A percentile compares a stretch with the other conserved stretches of the same genome.
Conservation (phyloP, 2,888 invertebrate species). For the Lissocephala sabroskyi region DNA sequence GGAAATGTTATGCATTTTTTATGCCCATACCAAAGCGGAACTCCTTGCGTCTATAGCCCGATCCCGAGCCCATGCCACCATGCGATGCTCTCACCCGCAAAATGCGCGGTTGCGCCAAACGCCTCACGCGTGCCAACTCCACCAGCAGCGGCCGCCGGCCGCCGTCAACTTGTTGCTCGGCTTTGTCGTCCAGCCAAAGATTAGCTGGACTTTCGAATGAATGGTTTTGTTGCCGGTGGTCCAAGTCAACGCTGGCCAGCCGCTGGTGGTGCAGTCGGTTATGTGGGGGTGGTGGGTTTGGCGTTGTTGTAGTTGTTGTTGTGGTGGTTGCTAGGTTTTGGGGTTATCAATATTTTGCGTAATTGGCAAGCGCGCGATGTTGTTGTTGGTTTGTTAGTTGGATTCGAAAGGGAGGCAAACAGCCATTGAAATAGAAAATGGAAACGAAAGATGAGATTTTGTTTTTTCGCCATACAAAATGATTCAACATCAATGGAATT, state of each 20-base stretch:
- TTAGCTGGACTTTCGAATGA: too few species aligned
- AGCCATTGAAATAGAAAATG: too few species aligned
- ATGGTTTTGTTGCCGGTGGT: not conserved
- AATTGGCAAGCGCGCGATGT: conserved; percentile 3
- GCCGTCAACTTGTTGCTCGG: not conserved
- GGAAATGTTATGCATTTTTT: not conserved
- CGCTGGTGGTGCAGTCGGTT: conserved; percentile 9
- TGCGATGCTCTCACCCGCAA: conserved; percentile 76
- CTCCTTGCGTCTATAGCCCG: conserved; percentile 67
- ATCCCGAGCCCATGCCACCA: conserved; percentile 67
- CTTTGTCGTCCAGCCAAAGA: conserved; percentile 13
- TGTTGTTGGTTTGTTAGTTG: too few species aligned
- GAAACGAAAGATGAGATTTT: too few species aligned
- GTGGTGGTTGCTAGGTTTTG: conserved; percentile 3
- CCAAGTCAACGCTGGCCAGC: not conserved
- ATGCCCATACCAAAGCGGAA: conserved; percentile 77
- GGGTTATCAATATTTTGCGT: conserved; percentile 11
- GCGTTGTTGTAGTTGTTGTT: not conserved
- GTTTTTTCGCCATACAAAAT: too few species aligned
- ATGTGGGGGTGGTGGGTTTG: conserved; percentile 9
- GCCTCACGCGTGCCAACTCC: conserved; percentile 66
- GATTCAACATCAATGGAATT: too few species aligned
- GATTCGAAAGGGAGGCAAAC: too few species aligned
- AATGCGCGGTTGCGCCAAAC: conserved; percentile 75
- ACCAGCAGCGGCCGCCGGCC: conserved; percentile 11